Evolutionary conservation across 1,140 invertebrate genomes (phyloP), one percentile per base, ranked within the genome.

Genomic region (Philaenus spumarius): DNA sequence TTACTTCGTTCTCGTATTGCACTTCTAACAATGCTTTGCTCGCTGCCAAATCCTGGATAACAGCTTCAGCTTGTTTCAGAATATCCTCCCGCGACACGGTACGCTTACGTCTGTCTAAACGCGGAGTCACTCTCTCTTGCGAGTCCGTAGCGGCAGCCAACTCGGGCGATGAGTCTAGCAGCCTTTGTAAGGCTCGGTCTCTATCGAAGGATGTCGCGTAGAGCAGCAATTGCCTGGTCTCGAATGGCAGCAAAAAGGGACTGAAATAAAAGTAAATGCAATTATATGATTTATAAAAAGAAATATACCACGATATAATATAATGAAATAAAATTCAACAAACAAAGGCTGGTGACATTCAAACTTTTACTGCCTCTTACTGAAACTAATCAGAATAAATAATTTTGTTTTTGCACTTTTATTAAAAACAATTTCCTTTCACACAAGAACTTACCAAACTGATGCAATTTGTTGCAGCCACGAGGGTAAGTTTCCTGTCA

Each of bases 201-300:
- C 95, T 82, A 78, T 98, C 95, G 75, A 98, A 98, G 30, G 93
- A 93, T 35, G 93, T 95, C 35, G 93, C 92, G 76, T 97, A 98
- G 75, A 98, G 92, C 34, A 98, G 74, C 66, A 97, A 76, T 73
- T 98, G 95, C 7, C 95, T 80, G 23, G 94, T 96, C 72, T 98
- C 95, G 75, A 98, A 98, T 37, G 95, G 95, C 68, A 98, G 91
- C 45, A 98, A 78, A 77, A 98, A 98, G 55, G 95, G 93, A 70
- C 87, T 83, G 73, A 26, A 67, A 72, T 53, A 66, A 30, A 64
- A 67, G 34, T 17, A 12, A 9, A 50, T 23, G 5, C 9, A 22
- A 52, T 34, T 15, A 39, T n/a, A 48, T 24, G 4, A 52, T 24
- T 24, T 14, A 34, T 34, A 30, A 34, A 52, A 55, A 43, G 52